Evolutionary conservation across 2,113 vertebrate genomes (phyloP).

Genomic region (Phyllostomus discolor): DNA sequence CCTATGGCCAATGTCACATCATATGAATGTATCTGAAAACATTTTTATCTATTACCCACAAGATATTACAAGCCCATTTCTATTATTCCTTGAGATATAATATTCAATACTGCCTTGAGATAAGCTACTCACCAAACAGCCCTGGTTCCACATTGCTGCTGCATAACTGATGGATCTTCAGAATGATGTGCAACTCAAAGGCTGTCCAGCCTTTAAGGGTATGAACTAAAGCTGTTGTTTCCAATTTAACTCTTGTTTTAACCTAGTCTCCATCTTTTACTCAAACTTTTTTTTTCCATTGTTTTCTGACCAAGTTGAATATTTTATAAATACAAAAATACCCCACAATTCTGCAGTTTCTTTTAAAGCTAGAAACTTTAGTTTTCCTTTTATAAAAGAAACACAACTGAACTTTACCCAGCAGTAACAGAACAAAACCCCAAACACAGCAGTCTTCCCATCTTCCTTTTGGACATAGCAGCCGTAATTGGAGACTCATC

Average conservation of each 20-base stretch:
- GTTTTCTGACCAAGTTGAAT: background rate
- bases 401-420: background rate
- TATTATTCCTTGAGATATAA: background rate
- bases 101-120: background rate
- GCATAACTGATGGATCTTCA: background rate
- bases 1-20: background rate
- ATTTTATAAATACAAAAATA: background rate
- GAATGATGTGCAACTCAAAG: background rate
- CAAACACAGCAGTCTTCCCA: background rate
- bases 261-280: background rate
- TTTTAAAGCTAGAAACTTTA: background rate
- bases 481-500: background rate
- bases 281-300: background rate
- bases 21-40: background rate
- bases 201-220: background rate
- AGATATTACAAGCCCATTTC: background rate
- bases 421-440: background rate
- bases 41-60: background rate
- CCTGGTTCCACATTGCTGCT: background rate
- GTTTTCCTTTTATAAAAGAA: background rate
- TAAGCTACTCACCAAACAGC: background rate
- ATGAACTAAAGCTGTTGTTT: background rate
- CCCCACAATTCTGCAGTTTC: background rate
- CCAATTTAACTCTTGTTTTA: background rate
- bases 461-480: background rate